phyloP scores from a whole-genome alignment of 2,888 invertebrate genomes.

The Ypsolopha scabrella region DNA sequence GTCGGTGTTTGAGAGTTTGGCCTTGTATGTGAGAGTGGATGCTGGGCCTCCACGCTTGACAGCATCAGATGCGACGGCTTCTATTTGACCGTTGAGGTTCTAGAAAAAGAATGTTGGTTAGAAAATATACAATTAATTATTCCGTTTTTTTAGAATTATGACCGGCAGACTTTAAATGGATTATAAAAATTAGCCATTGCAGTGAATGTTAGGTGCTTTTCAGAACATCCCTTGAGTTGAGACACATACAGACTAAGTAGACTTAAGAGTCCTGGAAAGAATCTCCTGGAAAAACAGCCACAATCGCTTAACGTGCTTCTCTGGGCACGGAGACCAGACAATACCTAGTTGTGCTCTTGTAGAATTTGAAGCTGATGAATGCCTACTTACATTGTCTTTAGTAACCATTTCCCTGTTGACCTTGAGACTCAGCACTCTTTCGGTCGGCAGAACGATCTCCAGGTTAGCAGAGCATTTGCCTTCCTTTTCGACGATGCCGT shows the following conservation, averaged over 20 bases:
- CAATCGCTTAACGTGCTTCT: too few species aligned
- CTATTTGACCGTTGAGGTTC: conserved; percentile 38
- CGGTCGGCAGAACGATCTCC: conserved; percentile 54
- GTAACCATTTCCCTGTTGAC: conserved; percentile 33
- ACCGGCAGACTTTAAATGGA: too few species aligned
- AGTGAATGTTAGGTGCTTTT: too few species aligned
- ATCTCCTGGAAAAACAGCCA: too few species aligned
- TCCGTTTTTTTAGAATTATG: too few species aligned
- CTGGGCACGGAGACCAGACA: too few species aligned
- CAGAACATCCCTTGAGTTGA: too few species aligned
- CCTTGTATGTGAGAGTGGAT: conserved; percentile 41
- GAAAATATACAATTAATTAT: neutral
- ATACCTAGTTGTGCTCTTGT: too few species aligned
- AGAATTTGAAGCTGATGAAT: neutral
- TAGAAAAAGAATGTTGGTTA: conserved; percentile 12
- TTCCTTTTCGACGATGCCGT: conserved; percentile 19
- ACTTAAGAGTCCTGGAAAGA: too few species aligned
- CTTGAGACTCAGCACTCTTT: conserved; percentile 45
- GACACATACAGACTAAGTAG: too few species aligned
- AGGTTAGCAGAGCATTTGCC: conserved; percentile 39
- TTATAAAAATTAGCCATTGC: too few species aligned
- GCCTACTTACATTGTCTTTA: conserved; percentile 39
- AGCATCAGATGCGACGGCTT: conserved; percentile 37
- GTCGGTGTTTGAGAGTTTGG: conserved; percentile 37
- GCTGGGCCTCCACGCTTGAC: conserved; percentile 41